phyloP scores from a whole-genome alignment of 2,113 vertebrate genomes.

The Motacilla alba region DNA sequence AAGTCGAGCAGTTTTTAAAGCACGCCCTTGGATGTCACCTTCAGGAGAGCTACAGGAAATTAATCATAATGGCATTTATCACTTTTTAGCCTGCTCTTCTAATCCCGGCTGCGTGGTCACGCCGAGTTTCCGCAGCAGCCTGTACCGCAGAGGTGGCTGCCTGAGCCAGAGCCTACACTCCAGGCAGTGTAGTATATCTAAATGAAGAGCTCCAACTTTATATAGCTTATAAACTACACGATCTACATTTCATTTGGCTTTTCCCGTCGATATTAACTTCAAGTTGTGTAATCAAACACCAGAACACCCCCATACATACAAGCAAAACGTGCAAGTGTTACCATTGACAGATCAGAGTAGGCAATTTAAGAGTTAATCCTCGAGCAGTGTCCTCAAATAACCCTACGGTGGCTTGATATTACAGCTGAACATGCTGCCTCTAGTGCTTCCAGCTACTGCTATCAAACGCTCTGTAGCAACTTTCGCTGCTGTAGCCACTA shows the following conservation, averaged over 20 bases:
- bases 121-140: neutral
- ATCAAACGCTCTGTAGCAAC: constrained; percentile 18
- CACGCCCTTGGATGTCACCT: constrained; percentile 1
- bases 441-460: constrained; percentile 38
- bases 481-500: neutral
- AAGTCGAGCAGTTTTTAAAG: neutral
- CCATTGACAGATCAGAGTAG: neutral
- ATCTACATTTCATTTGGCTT: neutral
- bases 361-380: constrained; percentile 49
- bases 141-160: neutral
- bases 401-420: constrained; percentile 17
- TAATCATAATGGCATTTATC: neutral
- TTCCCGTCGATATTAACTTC: neutral
- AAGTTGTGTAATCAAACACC: neutral
- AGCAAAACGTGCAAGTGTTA: neutral
- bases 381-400: constrained; percentile 45
- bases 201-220: neutral
- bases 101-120: neutral
- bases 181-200: neutral
- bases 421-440: constrained; percentile 45
- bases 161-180: neutral
- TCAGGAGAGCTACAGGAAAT: constrained; percentile 12
- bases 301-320: neutral
- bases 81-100: neutral
- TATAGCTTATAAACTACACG: constrained; percentile 18